A percentile compares a stretch with the other conserved stretches of the same genome.
These are phyloP conservation scores for Azemiops feae DNA, from an alignment of 2,113 vertebrate species.

Conservation along the genomic window DNA sequence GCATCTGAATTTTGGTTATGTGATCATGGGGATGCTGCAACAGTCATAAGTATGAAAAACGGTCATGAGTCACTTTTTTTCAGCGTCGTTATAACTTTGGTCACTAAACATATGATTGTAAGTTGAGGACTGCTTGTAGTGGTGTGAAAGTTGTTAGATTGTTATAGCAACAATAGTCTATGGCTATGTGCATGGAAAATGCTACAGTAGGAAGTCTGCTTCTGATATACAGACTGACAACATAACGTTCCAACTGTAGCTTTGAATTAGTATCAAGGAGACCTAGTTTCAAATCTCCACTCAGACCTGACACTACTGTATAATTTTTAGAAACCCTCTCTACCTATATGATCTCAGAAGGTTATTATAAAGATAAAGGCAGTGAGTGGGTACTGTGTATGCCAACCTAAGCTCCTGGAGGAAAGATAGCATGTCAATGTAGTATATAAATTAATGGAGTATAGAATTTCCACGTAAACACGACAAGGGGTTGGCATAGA, in stretches of 20 bases:
- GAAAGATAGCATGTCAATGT: background rate
- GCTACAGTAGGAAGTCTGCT: background rate
- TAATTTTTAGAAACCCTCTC: background rate
- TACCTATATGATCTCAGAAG: background rate
- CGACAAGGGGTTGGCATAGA: background rate
- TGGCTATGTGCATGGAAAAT: background rate
- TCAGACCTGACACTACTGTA: background rate
- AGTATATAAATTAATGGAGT: background rate
- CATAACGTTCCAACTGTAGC: background rate
- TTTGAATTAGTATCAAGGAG: background rate
- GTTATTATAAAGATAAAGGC: background rate
- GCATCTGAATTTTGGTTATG: background rate
- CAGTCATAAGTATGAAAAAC: background rate
- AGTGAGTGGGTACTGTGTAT: background rate
- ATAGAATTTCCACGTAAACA: background rate
- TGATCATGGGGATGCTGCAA: background rate
- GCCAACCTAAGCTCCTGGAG: background rate
- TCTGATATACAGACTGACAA: background rate
- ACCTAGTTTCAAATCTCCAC: background rate
- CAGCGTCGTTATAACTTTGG: background rate
- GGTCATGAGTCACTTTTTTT: background rate
- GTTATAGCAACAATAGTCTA: background rate
- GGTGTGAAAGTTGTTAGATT: background rate
- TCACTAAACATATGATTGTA: background rate
- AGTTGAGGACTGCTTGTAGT: background rate